A percentile compares a stretch with the other conserved stretches of the same genome.
phyloP scores from a whole-genome alignment of 2,797 vertebrate species.

The Onychomys leucogaster region DNA sequence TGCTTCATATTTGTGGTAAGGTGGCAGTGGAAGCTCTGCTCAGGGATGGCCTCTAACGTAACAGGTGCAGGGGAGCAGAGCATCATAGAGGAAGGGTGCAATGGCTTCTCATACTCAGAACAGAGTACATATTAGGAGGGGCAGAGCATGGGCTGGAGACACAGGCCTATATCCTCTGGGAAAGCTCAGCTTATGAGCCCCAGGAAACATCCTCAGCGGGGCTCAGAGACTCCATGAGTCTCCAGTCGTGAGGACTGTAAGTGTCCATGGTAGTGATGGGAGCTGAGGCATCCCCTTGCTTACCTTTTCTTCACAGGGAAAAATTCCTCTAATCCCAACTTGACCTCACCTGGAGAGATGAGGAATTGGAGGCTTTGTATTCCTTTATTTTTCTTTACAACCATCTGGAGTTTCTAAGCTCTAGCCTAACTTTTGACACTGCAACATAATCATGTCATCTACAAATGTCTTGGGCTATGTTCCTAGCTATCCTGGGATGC shows the following conservation, averaged over 20 bases:
- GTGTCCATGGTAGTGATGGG: not conserved
- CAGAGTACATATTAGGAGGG: not conserved
- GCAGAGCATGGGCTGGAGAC: rapidly evolving
- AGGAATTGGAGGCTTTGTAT: not conserved
- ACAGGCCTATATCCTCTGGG: too few relatives aligned
- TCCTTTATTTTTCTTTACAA: not conserved
- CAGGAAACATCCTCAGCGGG: not conserved
- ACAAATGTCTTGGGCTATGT: not conserved
- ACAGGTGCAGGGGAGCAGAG: not conserved
- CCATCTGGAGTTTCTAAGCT: not conserved
- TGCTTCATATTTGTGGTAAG: too few relatives aligned
- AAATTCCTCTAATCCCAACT: not conserved
- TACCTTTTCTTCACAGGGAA: not conserved
- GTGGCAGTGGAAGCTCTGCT: not conserved
- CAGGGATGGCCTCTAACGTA: too few relatives aligned
- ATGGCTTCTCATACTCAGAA: not conserved
- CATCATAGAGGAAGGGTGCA: not conserved
- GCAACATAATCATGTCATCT: not conserved
- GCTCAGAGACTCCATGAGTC: not conserved
- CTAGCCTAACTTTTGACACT: not conserved
- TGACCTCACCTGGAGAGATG: not conserved
- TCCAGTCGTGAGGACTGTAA: not conserved
- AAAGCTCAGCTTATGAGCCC: not conserved
- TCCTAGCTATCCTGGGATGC: not conserved
- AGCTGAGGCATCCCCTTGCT: not conserved